Evolutionary conservation across 2,113 vertebrate genomes (phyloP).

Genomic region (Rhea pennata): DNA sequence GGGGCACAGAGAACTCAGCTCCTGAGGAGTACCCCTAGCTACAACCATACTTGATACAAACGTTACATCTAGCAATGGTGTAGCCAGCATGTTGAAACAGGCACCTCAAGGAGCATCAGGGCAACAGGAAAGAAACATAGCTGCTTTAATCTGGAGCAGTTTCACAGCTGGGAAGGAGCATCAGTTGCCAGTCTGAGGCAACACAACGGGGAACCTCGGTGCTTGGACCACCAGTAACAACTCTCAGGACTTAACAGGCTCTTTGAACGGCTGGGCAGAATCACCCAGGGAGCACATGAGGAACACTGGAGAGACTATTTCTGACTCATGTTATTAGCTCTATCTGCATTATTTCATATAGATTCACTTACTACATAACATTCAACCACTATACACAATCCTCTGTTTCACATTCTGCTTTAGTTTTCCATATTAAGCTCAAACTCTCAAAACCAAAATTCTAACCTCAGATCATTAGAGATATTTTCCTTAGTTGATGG

Average conservation of each 20-base stretch:
- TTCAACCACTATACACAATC: neutral
- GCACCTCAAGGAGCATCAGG: fast-evolving
- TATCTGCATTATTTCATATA: slow-evolving; percentile 39
- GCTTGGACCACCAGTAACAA: neutral
- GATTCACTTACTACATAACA: neutral
- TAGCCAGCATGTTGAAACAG: neutral
- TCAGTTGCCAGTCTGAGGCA: neutral
- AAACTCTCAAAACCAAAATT: neutral
- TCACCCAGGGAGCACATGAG: neutral
- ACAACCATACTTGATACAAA: neutral
- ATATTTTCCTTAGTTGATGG: neutral
- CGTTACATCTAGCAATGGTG: neutral
- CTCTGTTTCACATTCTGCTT: neutral
- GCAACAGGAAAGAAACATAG: neutral
- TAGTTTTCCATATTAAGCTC: neutral
- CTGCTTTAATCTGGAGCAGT: neutral
- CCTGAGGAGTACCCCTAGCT: neutral
- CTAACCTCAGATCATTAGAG: neutral
- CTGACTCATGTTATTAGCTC: slow-evolving; percentile 24
- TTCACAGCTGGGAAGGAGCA: neutral
- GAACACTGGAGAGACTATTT: slow-evolving; percentile 9
- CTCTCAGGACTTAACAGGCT: neutral
- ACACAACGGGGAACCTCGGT: neutral
- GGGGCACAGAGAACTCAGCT: neutral
- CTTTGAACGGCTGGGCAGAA: slow-evolving; percentile 33